These are phyloP conservation scores for Margarornis squamiger DNA, from an alignment of 2,797 vertebrate genomes.

Conservation along the genomic window DNA sequence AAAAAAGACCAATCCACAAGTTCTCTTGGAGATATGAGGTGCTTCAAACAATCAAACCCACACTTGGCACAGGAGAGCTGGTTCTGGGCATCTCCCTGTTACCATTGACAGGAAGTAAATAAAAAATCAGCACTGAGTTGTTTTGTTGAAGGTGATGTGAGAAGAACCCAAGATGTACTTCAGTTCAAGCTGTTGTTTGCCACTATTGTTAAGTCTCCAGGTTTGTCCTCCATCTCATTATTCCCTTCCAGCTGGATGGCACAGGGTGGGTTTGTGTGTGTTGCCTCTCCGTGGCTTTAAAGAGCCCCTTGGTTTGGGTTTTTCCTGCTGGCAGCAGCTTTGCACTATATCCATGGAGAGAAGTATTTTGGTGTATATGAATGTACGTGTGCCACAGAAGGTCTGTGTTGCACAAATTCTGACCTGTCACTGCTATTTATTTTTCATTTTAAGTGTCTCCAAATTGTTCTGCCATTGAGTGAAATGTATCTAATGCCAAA, in stretches of 20 bases:
- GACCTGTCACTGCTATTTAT: conserved; percentile 52
- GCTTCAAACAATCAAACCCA: not conserved
- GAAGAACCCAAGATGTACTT: not conserved
- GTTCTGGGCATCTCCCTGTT: not conserved
- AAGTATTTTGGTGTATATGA: conserved; percentile 41
- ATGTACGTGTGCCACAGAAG: conserved; percentile 34
- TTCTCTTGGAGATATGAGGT: not conserved
- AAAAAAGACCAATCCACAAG: not conserved
- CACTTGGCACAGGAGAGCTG: not conserved
- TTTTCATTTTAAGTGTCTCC: conserved; percentile 43
- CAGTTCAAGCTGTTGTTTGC: conserved; percentile 1
- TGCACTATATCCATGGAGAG: conserved; percentile 45
- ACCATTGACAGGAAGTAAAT: not conserved
- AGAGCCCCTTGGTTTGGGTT: not conserved
- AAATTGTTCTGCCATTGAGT: conserved; percentile 9
- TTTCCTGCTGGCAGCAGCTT: conserved; percentile 45
- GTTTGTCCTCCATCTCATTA: not conserved
- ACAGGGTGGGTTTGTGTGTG: not conserved
- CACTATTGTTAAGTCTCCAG: not conserved
- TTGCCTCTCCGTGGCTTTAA: not conserved
- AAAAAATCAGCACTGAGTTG: not conserved
- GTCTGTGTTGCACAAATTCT: conserved; percentile 35
- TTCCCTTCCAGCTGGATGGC: not conserved
- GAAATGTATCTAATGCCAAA: conserved; percentile 18
- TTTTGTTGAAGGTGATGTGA: not conserved